A percentile compares a stretch with the other conserved stretches of the same genome.
These are phyloP conservation scores for Heliconius ethilla DNA, from an alignment of 2,888 invertebrate species.

Conservation along the genomic window DNA sequence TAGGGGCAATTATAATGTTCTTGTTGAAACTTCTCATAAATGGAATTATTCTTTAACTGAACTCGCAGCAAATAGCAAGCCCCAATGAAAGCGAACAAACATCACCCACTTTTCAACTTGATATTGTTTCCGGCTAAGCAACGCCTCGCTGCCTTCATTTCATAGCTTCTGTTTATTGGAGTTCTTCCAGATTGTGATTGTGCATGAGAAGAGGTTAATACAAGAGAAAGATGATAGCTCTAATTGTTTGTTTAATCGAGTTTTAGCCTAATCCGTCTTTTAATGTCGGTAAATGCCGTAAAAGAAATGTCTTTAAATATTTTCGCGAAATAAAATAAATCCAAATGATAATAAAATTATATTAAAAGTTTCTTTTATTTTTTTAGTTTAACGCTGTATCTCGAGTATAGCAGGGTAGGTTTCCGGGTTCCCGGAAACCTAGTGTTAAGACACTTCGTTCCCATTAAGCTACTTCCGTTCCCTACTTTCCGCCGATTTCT, in stretches of 20 bases:
- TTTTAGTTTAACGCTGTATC: no score
- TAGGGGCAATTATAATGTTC: constrained; percentile 33
- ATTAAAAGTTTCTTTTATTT: no score
- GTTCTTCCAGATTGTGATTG: constrained; percentile 42
- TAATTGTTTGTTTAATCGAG: neutral
- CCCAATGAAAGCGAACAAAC: constrained; percentile 61
- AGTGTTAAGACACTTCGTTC: no score
- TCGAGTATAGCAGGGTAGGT: no score
- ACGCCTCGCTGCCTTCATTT: constrained; percentile 39
- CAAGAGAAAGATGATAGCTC: constrained; percentile 4
- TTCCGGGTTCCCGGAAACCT: no score
- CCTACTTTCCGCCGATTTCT: no score
- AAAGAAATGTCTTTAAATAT: neutral
- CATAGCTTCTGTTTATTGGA: constrained; percentile 46
- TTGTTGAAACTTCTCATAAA: constrained; percentile 35
- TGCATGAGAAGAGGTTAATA: constrained; percentile 33
- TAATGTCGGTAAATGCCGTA: no score
- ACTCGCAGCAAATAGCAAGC: constrained; percentile 66
- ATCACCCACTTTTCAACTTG: constrained; percentile 50
- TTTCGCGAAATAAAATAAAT: neutral
- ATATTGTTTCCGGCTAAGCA: constrained; percentile 51
- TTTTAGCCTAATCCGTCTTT: neutral
- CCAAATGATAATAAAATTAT: neutral
- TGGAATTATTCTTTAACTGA: constrained; percentile 39
- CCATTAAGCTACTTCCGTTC: no score